phyloP scores from a whole-genome alignment of 2,113 vertebrate species.

The Catharus bicknelli region DNA sequence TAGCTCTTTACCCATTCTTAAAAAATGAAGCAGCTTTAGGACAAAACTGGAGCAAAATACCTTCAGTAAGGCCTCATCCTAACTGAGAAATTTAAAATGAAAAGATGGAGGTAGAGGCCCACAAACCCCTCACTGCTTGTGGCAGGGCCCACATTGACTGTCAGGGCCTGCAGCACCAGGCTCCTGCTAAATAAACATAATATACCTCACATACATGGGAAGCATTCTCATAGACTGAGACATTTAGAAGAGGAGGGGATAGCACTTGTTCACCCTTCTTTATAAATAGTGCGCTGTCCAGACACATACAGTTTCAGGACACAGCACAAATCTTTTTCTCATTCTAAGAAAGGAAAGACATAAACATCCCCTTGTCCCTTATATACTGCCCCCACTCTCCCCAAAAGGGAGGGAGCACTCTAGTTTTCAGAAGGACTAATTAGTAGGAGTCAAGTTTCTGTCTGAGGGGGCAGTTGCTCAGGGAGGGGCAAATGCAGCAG shows the following conservation, averaged over 20 bases:
- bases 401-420: neutral
- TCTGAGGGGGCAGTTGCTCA: neutral
- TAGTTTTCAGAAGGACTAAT: neutral
- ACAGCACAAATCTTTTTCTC: neutral
- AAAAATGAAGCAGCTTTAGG: neutral
- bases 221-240: neutral
- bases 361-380: rapidly evolving
- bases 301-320: neutral
- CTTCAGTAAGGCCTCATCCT: neutral
- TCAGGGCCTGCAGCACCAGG: neutral
- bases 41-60: neutral
- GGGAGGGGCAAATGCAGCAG: neutral
- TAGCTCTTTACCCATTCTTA: neutral
- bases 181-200: neutral
- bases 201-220: neutral
- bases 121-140: neutral
- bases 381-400: neutral
- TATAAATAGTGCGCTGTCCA: neutral
- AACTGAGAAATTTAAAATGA: neutral
- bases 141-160: rapidly evolving
- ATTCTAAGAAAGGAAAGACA: neutral
- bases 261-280: neutral
- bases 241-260: neutral
- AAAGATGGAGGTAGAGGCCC: neutral
- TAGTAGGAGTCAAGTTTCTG: neutral